Evolutionary conservation across 2,113 vertebrate species (phyloP), one percentile per base, ranked within the genome.

Genomic region (Anhinga rufa): DNA sequence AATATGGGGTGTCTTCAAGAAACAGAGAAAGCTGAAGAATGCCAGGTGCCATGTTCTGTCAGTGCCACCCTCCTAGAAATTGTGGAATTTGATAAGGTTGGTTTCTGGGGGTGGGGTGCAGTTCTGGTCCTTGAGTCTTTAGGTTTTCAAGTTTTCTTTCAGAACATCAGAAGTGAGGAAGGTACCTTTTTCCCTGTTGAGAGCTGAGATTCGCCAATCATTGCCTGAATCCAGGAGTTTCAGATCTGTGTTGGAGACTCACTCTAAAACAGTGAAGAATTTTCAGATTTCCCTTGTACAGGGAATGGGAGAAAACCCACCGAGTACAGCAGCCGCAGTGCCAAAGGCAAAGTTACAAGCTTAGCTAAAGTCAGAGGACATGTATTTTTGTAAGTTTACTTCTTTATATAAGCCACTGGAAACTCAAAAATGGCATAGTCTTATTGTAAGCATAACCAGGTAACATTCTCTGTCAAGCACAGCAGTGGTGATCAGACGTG

Each of bases 311-410:
- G 81, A 70, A 93, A 93, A 82, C 36, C 34, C 61, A 34, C 51
- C 31, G 32, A 79, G 48, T 77, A 55, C 32, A 61, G 82, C 71
- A 92, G 46, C 85, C 81, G 42, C 71, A 92, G 5, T 82, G 91
- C 82, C 57, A 96, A 82, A 83, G 86, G 75, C 91, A 58, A 87
- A 87, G 79, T 76, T 90, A 80, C 44, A 68, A 94, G 79, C 79
- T 95, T 55, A 71, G 88, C 69, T 89, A 6, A 80, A 96, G 65
- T 88, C 82, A 86, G 85, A 55, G n/a, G 77, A 57, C n/a, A 13
- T 40, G 38, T 65, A 62, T 74, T 94, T 94, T 88, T 82, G 4
- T 68, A 70, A 52, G 48, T 79, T 65, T 66, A 19, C 60, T 86
- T 79, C 46, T 82, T 89, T 92, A 60, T 32, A 11, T 72, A 93